Base-by-base conservation (phyloP, 2,113 vertebrate species). In the Apodemus speciosus region DNA sequence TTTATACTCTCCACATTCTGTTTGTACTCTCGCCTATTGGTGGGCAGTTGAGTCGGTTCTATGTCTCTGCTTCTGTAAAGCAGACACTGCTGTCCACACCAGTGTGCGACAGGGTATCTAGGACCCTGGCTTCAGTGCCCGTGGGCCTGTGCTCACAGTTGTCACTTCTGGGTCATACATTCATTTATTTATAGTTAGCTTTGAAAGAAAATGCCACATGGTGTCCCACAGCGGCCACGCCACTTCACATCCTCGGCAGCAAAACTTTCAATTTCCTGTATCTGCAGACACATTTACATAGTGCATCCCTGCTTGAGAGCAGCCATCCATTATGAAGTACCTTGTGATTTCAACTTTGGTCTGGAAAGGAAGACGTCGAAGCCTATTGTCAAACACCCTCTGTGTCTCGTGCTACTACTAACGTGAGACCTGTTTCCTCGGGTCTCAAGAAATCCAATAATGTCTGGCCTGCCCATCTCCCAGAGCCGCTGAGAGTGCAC, bases 141-240 rank as follows among this genome's bases (percentile, higher is more conserved):
- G 4, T 3, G 46, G 46, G 27, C 3, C 73, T 18, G 62, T 2
- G 76, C 32, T 18, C 53, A 72, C 46, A 20, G 85, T 20, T 40
- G n/a, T 35, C 88, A 68, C 51, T 93, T 30, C 46, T 86, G 40
- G 73, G 75, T 49, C 75, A 20, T 21, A 15, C 60, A n/a, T 66
- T 53, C 71, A 60, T 81, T 53, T 76, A 66, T 76, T 73, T 80
- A 49, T 76, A 90, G 27, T 89, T 92, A 58, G 60, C 56, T 46
- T 58, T 94, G 66, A 73, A 76, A 76, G 16, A 88, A 38, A 60
- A 32, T 76, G 49, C 2, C 8, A 9, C 30, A 72, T 21, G 77
- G 40, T 40, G 15, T 32, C 83, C 58, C 49, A 53, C 8, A 35
- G 75, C 3, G 51, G 53, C 75, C 53, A 60, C 53, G 72, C 25